phyloP scores from a whole-genome alignment of 2,797 vertebrate species.

The Hybognathus amarus region DNA sequence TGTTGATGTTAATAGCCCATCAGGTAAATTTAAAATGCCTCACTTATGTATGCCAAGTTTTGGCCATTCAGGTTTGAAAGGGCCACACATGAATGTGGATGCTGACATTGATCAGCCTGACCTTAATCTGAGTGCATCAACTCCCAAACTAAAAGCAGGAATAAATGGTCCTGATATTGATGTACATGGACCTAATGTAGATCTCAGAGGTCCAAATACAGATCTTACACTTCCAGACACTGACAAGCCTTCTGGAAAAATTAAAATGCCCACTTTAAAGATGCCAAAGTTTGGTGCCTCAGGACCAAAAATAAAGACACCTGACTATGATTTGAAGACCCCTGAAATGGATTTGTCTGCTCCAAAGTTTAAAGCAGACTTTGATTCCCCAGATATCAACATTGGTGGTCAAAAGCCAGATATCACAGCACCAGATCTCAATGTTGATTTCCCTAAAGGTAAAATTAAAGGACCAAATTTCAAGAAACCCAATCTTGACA shows the following conservation, averaged over 20 bases:
- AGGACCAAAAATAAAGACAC: slow-evolving; percentile 57
- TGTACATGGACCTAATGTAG: slow-evolving; percentile 11
- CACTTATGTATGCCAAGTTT: slow-evolving; percentile 63
- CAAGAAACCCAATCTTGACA: slow-evolving; percentile 36
- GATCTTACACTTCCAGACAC: slow-evolving; percentile 33
- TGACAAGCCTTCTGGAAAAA: slow-evolving; percentile 55
- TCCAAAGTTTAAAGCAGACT: slow-evolving; percentile 52
- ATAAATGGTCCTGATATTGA: slow-evolving; percentile 47
- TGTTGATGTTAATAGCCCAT: slow-evolving; percentile 54
- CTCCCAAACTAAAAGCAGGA: slow-evolving; percentile 49
- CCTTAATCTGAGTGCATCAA: slow-evolving; percentile 47
- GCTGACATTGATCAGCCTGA: slow-evolving; percentile 60
- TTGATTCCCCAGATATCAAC: slow-evolving; percentile 43
- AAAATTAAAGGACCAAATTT: slow-evolving; percentile 38
- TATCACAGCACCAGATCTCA: slow-evolving; percentile 41
- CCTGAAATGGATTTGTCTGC: slow-evolving; percentile 48
- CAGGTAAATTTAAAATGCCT: slow-evolving; percentile 63
- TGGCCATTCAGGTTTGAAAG: slow-evolving; percentile 56
- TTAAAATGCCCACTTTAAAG: slow-evolving; percentile 64
- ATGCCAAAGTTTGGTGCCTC: slow-evolving; percentile 59
- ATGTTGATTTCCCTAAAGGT: slow-evolving; percentile 28
- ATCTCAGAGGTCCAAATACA: slow-evolving; percentile 32
- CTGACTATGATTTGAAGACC: slow-evolving; percentile 41
- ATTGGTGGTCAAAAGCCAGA: slow-evolving; percentile 42
- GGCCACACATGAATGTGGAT: slow-evolving; percentile 58